Evolutionary conservation across 2,113 vertebrate genomes (phyloP).

Genomic region (Pyrgilauda ruficollis): DNA sequence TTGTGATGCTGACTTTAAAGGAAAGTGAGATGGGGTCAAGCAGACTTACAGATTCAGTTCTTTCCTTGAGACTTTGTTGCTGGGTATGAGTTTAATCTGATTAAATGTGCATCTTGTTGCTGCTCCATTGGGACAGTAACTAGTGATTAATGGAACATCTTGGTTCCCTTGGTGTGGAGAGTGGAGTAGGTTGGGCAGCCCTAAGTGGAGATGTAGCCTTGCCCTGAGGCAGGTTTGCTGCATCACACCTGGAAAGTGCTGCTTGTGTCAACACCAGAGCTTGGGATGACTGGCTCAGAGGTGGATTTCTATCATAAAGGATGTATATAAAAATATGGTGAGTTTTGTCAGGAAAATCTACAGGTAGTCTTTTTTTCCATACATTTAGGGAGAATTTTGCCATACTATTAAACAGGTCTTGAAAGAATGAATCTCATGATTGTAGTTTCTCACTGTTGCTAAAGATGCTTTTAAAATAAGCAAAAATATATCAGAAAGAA

Average conservation of each 20-base stretch:
- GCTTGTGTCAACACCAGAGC: fast-evolving
- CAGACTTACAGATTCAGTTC: neutral
- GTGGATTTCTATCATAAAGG: neutral
- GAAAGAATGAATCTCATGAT: neutral
- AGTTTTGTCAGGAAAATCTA: neutral
- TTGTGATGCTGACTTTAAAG: neutral
- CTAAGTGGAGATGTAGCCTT: neutral
- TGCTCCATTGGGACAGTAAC: neutral
- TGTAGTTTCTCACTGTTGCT: neutral
- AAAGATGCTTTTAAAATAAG: neutral
- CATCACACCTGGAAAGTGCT: neutral
- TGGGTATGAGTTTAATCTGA: neutral
- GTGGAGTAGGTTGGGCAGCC: neutral
- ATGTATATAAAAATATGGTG: neutral
- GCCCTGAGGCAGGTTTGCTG: neutral
- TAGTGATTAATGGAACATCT: neutral
- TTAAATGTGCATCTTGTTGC: neutral
- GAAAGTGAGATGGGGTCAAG: neutral
- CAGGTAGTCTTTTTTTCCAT: neutral
- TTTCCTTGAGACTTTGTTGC: neutral
- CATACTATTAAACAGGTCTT: neutral
- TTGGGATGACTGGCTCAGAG: neutral
- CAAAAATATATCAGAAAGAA: neutral
- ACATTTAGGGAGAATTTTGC: neutral
- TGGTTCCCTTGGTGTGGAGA: neutral